Evolutionary conservation across 2,113 vertebrate species (phyloP), one percentile per base, ranked within the genome.

Genomic region (Pholis gunnellus): DNA sequence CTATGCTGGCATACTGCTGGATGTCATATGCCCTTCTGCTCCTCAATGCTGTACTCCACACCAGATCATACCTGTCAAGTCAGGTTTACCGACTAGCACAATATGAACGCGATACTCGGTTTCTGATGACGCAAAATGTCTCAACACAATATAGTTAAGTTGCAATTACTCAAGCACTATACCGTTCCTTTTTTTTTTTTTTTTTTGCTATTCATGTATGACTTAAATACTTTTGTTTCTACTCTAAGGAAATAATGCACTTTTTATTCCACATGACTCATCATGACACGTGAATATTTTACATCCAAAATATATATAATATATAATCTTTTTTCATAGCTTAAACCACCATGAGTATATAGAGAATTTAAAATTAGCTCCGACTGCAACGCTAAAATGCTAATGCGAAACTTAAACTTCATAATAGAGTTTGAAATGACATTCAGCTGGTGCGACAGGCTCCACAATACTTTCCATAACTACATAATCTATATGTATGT

Each of bases 81-180:
- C 22, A 59, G n/a, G 15, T 67, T 54, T 27, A 38, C 31, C 22
- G 14, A 50, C 29, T 20, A 25, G n/a, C 40, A 6, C 9, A 34
- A 6, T 18, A 40, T 46, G 1, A 57, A 17, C 20, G 27, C 0
- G 34, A 38, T 25, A 69, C 71, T 29, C n/a, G 31, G 31, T n/a
- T 46, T 25, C 36, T 22, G 66, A 79, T 42, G 66, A 69, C n/a
- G 14, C 40, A 36, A 57, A 65, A 27, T 18, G 46, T 50, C 48
- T 14, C n/a, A 10, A 50, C 25, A 42, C 5, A 54, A 18, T 65
- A 31, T 18, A 42, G 29, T 7, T 29, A 5, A 29, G 25, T 2
- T 50, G 7, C 20, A 60, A 22, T 38, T 10, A 13, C 17, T 25
- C 42, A 59, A 42, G 9, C 9, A 42, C 9, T 13, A 36, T 7